Evolutionary conservation across 2,113 vertebrate genomes (phyloP).

Genomic region (Phyllostomus hastatus): DNA sequence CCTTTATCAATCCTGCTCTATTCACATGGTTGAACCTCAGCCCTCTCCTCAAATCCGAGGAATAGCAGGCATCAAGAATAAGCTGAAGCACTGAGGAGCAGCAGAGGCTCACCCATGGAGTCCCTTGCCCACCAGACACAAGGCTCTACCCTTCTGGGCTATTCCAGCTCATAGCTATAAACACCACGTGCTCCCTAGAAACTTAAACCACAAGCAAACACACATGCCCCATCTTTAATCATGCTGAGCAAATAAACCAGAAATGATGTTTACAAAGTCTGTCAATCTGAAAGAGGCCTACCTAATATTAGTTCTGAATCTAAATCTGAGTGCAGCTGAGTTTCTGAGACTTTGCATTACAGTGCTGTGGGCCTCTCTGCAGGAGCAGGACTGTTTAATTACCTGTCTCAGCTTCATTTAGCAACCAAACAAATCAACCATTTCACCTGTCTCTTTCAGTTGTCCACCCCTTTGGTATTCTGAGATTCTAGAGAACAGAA

Average conservation of each 20-base stretch:
- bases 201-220: neutral
- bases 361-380: neutral
- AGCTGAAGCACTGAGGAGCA: neutral
- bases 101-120: neutral
- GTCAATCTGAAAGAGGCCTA: constrained; percentile 11
- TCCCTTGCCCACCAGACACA: neutral
- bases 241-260: constrained; percentile 32
- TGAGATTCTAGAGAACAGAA: neutral
- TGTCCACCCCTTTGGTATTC: neutral
- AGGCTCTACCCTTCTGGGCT: neutral
- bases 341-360: neutral
- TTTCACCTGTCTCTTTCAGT: neutral
- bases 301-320: constrained; percentile 43
- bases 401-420: constrained; percentile 51
- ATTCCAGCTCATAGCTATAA: neutral
- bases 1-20: neutral
- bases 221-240: constrained; percentile 19
- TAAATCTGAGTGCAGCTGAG: constrained; percentile 41
- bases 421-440: constrained; percentile 46
- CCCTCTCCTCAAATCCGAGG: neutral
- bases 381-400: constrained; percentile 49
- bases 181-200: neutral
- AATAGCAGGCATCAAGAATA: neutral
- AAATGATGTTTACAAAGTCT: constrained; percentile 48
- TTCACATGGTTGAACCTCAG: neutral